A percentile compares a stretch with the other conserved stretches of the same genome.
Evolutionary conservation across 2,888 invertebrate genomes (phyloP).

Genomic region (Nineta flava): DNA sequence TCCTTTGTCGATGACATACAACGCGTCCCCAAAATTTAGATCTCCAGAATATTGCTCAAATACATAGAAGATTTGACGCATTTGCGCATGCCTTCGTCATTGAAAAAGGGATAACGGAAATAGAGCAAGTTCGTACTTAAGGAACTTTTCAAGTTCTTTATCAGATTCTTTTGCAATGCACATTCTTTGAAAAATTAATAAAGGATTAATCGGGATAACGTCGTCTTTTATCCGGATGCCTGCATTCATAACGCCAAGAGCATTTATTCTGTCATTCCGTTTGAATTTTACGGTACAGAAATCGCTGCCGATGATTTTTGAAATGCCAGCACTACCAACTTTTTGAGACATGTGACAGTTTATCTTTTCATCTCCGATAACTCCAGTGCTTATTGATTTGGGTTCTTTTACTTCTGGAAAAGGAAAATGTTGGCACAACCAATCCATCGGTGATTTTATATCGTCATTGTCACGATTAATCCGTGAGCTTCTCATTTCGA

Average conservation of each 20-base stretch:
- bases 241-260: slow-evolving; percentile 8
- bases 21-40: neutral
- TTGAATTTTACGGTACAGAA: slow-evolving; percentile 12
- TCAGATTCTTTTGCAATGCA: slow-evolving; percentile 11
- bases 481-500: slow-evolving; percentile 13
- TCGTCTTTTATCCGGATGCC: slow-evolving; percentile 6
- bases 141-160: slow-evolving; percentile 11
- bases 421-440: slow-evolving; percentile 13
- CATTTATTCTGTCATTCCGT: slow-evolving; percentile 9
- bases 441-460: slow-evolving; percentile 11
- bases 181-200: slow-evolving; percentile 12
- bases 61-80: neutral
- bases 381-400: slow-evolving; percentile 12
- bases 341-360: slow-evolving; percentile 13
- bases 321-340: no score
- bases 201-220: slow-evolving; percentile 7
- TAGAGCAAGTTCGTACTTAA: slow-evolving; percentile 13
- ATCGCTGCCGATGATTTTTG: no score
- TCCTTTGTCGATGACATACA: neutral
- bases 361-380: slow-evolving; percentile 11
- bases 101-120: slow-evolving; percentile 12
- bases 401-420: slow-evolving; percentile 11
- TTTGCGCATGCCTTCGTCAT: slow-evolving; percentile 11
- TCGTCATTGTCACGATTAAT: slow-evolving; percentile 13
- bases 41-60: neutral